These are phyloP conservation scores for Muraenolepis orangiensis DNA, from an alignment of 2,797 vertebrate genomes.

Conservation along the genomic window DNA sequence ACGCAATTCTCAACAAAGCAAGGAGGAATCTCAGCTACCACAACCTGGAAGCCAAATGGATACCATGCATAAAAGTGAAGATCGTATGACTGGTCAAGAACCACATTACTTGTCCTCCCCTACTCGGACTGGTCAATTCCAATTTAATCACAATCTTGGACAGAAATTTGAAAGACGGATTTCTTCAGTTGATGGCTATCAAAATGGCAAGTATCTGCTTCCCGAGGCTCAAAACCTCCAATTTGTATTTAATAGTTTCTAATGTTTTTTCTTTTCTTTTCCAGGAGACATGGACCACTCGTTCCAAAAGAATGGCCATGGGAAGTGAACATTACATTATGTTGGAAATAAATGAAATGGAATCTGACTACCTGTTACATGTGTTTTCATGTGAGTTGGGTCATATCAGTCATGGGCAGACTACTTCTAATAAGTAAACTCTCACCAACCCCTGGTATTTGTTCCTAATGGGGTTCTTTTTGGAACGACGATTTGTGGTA, in stretches of 20 bases:
- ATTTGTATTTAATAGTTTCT: not conserved
- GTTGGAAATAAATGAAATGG: conserved; percentile 37
- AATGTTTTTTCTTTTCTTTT: not conserved
- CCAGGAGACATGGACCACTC: conserved; percentile 25
- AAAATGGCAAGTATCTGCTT: not conserved
- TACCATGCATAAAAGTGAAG: not conserved
- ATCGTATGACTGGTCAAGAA: not conserved
- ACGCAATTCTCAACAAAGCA: not conserved
- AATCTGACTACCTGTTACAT: not conserved
- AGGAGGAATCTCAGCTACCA: not conserved
- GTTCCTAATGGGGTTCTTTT: not conserved
- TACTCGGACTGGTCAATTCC: not conserved
- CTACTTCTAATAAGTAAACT: not conserved
- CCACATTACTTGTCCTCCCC: not conserved
- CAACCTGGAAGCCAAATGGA: not conserved
- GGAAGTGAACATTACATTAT: not conserved
- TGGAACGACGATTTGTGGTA: not conserved
- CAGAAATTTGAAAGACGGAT: not conserved
- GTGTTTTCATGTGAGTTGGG: not conserved
- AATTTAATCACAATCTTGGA: not conserved
- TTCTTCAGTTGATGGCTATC: not conserved
- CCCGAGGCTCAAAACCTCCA: not conserved
- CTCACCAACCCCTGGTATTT: not conserved
- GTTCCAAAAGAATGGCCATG: not conserved
- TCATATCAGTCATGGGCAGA: not conserved